Conservation (phyloP, 2,113 vertebrate genomes). For the Phoenicopterus ruber region DNA sequence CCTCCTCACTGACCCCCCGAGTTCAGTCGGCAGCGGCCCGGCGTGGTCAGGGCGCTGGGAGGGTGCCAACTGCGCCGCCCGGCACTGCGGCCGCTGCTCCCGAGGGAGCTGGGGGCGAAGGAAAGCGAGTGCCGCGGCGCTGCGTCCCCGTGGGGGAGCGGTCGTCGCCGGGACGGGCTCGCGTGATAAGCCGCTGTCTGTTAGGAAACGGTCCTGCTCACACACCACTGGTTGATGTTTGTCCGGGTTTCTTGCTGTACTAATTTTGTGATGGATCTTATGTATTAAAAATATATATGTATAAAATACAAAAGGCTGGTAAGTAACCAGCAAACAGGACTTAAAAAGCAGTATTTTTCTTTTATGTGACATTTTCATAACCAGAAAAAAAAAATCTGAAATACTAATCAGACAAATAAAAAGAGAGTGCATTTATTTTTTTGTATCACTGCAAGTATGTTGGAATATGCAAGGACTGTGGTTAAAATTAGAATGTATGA, state of each 20-base stretch:
- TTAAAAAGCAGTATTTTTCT: slow-evolving; percentile 83
- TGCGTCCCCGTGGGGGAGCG: neutral
- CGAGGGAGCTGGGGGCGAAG: fast-evolving
- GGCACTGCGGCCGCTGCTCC: neutral
- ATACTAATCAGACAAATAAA: slow-evolving; percentile 73
- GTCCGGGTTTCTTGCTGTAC: slow-evolving; percentile 70
- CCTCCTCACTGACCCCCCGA: neutral
- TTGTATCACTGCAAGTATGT: slow-evolving; percentile 86
- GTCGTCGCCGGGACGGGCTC: neutral
- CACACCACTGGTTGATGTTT: slow-evolving; percentile 62
- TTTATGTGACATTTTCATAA: slow-evolving; percentile 79
- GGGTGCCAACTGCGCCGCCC: neutral
- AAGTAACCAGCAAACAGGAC: slow-evolving; percentile 69
- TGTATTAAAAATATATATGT: slow-evolving; percentile 80
- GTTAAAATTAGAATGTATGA: slow-evolving; percentile 92
- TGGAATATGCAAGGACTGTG: slow-evolving; percentile 93
- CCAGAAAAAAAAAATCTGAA: slow-evolving; percentile 64
- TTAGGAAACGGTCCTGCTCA: slow-evolving; percentile 49
- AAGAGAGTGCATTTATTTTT: slow-evolving; percentile 82
- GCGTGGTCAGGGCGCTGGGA: neutral
- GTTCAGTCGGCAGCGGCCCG: neutral
- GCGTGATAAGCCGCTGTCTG: neutral
- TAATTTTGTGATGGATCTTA: slow-evolving; percentile 75
- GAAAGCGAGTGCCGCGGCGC: fast-evolving
- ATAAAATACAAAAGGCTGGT: slow-evolving; percentile 67